Evolutionary conservation across 2,888 invertebrate genomes (phyloP), one percentile per base, ranked within the genome.

Genomic region (Dynastes hyllus): DNA sequence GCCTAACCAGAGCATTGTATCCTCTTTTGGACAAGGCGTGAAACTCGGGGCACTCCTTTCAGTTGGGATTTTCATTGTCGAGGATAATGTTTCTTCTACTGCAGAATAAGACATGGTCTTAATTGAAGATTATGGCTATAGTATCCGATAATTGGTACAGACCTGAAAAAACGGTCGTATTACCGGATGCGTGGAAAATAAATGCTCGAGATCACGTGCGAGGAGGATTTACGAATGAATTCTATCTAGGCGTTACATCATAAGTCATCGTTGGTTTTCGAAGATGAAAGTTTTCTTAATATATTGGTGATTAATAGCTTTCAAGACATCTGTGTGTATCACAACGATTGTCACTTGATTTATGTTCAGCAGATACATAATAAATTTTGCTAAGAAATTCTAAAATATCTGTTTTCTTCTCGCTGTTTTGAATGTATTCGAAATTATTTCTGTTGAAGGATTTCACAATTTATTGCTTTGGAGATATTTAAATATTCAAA

Each of bases 21-120:
- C 78, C 83, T 81, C 81, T 84, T 84, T 85, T 75, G 40, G 73
- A 75, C 73, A 75, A 85, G 85, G 85, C 86, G 85, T 85, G 85
- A 86, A 85, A 85, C 81, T 81, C 76, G 79, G 70, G 81, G 80
- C 81, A 83, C 84, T 84, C 84, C 83, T 85, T 70, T 80, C 73
- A 69, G 77, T 77, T 58, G 40, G 29, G 58, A 77, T 77, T 69
- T 69, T 53, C 65, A 77, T 77, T 77, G 77, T 77, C 58, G 40
- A 29, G 11, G 22, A 61, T 75, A 75, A 75, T 50, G 45, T 29
- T 50, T 40, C 45, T 75, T 40, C 63, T 45, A 61, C 50, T 40
- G 61, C 9, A n/a, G 29, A 75, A 75, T 61, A 75, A 61, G 73
- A 61, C 27, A 61, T 40, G 58, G 61, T 61, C 45, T 29, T 58